Base-by-base conservation (phyloP, 2,888 invertebrate species). In the Stomorhina lunata region DNA sequence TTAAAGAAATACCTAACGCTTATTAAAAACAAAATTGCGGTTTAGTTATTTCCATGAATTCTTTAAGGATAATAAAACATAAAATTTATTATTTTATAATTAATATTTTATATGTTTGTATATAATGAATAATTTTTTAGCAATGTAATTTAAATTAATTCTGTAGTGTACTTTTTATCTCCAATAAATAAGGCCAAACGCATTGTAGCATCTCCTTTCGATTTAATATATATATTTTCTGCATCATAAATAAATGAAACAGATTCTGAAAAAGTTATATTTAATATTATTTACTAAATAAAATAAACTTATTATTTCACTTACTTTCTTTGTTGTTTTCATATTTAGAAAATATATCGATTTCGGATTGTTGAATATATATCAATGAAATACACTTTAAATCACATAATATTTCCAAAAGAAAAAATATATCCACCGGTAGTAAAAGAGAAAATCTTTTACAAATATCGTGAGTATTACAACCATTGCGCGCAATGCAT, bases 401-500 rank as follows among this genome's bases (percentile, higher is more conserved):
- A 71, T 92, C 92, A 72, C 91, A 87, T 22, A 95, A 89, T 78
- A 94, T 90, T 92, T 94, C 89, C 40, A 92, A 89, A 68, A 90
- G 85, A 80, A 88, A 89, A 86, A 88, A 87, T 43, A 88, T 85
- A 61, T 89, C 88, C 40, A 94, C 93, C 0, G 95, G 95, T 84
- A 94, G 94, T 73, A 96, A 88, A 84, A 93, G 94, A 22, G 92
- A 91, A 89, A 95, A 96, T 84, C 94, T 92, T 40, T 92, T 90
- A 84, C 93, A 93, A 6, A 96, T 87, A 32, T 90, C 90, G 4
- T 90, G 86, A 29, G 95, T 88, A 1, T 92, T 91, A 68, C 93
- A 91, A 1, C 94, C 94, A 0, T 95, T 94, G 84, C 93, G 92
- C 22, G 93, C 91, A 87, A 95, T 92, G 79, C 95, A 93, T 86